Conservation (phyloP, 2,797 vertebrate species). For the Distichodus sexfasciatus region DNA sequence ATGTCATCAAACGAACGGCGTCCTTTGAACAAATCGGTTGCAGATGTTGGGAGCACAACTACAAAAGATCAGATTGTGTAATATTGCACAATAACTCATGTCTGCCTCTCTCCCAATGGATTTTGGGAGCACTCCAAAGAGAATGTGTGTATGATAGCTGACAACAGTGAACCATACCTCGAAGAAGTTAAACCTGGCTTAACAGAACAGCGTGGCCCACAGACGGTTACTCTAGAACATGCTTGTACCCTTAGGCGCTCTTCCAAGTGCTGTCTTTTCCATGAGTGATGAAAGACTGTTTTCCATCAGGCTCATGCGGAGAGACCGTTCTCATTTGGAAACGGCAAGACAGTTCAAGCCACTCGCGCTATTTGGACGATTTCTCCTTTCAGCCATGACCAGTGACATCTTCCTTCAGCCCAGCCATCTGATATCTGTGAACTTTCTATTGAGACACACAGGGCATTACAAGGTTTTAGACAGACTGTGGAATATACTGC, state of each 20-base stretch:
- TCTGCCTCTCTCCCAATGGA: slow-evolving; percentile 17
- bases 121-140: slow-evolving; percentile 59
- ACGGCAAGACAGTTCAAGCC: slow-evolving; percentile 7
- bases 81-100: slow-evolving; percentile 43
- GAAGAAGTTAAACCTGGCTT: slow-evolving; percentile 35
- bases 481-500: neutral
- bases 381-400: slow-evolving; percentile 3
- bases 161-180: slow-evolving; percentile 44
- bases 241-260: neutral
- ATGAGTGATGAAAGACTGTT: slow-evolving; percentile 26
- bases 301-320: slow-evolving; percentile 13
- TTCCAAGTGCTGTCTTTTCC: slow-evolving; percentile 10
- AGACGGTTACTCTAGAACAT: neutral
- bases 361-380: slow-evolving; percentile 1
- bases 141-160: slow-evolving; percentile 49
- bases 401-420: neutral
- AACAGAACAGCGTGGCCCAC: neutral
- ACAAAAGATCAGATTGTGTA: slow-evolving; percentile 65
- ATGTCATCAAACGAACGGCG: slow-evolving; percentile 57
- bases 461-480: neutral
- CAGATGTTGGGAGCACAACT: slow-evolving; percentile 63
- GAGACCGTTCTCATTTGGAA: slow-evolving; percentile 20
- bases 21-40: slow-evolving; percentile 58
- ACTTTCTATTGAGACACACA: slow-evolving; percentile 13
- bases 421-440: neutral